phyloP scores from a whole-genome alignment of 1,140 invertebrate genomes.

The Rhopalosiphum maidis region DNA sequence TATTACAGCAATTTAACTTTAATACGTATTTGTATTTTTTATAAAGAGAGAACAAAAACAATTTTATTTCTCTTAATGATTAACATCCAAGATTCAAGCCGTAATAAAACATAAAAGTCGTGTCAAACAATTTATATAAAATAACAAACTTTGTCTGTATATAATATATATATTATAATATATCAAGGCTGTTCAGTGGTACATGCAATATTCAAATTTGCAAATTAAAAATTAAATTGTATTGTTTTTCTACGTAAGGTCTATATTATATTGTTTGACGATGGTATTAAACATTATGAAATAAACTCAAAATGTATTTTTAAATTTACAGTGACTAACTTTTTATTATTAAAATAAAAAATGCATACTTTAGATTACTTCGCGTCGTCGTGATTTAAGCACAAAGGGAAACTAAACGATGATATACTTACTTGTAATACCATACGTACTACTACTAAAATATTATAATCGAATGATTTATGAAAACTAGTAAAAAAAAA shows the following conservation, averaged over 20 bases:
- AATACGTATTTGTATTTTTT: background rate
- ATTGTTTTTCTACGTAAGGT: background rate
- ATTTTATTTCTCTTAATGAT: background rate
- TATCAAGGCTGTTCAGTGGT: background rate
- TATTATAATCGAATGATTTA: background rate
- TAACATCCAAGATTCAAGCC: background rate
- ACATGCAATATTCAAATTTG: background rate
- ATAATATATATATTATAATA: background rate
- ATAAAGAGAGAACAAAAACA: background rate
- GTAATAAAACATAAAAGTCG: background rate
- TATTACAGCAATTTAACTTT: background rate
- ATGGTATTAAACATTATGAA: background rate
- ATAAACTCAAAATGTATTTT: background rate
- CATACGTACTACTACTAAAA: background rate
- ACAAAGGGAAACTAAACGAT: background rate
- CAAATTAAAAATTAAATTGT: background rate
- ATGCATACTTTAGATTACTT: background rate
- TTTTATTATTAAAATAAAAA: slow-evolving; percentile 1
- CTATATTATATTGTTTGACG: background rate
- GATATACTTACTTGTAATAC: background rate
- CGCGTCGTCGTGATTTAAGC: background rate
- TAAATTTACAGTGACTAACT: background rate
- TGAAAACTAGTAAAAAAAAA: background rate
- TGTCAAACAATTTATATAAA: background rate
- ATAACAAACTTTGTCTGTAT: background rate